Conservation (phyloP, 64 coral and sea anemone species). For the Porites lutea region DNA sequence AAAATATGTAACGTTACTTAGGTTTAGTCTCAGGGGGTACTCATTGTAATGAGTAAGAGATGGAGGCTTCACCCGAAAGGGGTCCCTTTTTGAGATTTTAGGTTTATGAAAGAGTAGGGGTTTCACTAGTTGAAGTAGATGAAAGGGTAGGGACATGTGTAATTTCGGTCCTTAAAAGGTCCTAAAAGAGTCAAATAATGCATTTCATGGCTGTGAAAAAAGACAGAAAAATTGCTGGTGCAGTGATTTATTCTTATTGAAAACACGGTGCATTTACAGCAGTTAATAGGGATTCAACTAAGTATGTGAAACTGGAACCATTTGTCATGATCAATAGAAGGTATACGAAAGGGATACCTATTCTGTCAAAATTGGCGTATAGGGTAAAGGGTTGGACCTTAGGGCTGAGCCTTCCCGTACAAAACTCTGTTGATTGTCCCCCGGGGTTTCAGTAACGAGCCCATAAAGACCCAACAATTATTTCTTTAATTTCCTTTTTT, state of each 20-base stretch:
- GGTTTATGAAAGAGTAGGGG: too few relatives aligned
- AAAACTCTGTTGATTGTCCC: neutral
- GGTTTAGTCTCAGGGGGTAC: neutral
- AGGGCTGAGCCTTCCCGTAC: too few relatives aligned
- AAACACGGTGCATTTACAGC: neutral
- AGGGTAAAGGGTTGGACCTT: too few relatives aligned
- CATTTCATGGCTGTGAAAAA: neutral
- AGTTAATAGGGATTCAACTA: neutral
- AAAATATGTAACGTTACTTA: constrained; percentile 1
- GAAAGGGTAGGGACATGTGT: neutral
- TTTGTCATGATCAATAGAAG: neutral
- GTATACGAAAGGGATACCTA: neutral
- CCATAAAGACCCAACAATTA: neutral
- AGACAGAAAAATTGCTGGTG: neutral
- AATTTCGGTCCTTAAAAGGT: neutral
- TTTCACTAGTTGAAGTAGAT: too few relatives aligned
- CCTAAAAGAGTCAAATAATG: neutral
- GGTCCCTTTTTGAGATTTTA: too few relatives aligned
- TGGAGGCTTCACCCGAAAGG: neutral
- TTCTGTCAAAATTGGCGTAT: too few relatives aligned
- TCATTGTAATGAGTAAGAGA: constrained; percentile 3
- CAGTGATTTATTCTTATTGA: neutral
- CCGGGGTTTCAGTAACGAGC: neutral
- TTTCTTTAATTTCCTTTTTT: constrained; percentile 15
- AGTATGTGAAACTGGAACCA: constrained; percentile 3